Evolutionary conservation across 2,888 invertebrate species (phyloP), one percentile per base, ranked within the genome.

Genomic region (Hemithea aestivaria): DNA sequence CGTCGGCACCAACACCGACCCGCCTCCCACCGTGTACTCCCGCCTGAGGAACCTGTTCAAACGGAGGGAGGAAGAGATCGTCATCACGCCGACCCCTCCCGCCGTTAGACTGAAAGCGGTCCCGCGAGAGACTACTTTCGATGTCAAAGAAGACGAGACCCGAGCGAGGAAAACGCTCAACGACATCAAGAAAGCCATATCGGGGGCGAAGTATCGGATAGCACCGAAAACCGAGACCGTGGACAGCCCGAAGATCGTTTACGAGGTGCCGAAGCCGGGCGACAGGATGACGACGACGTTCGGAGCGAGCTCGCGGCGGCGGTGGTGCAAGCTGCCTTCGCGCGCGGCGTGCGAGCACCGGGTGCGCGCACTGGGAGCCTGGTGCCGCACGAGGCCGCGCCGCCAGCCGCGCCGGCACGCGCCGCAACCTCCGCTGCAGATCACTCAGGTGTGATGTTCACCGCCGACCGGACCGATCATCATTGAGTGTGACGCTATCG

Each of bases 391-490:
- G 10, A 66, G 68, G 9, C 73, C 76, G 11, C 69, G 67, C 1
- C 72, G 71, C 1, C 74, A 78, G 26, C 66, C 78, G 11, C 65
- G 71, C 10, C 74, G 79, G 7, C 72, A 73, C 46, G 63, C 71
- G 26, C 70, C 73, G 21, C 69, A 73, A 7, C 72, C 75, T n/a
- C 70, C 70, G 4, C 70, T 84, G 45, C 84, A 85, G 62, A 83
- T 87, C 67, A 87, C 85, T 60, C 87, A 87, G 85, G 87, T 87
- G 78, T 87, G 79, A 80, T 51, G 49, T 48, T 46, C 54, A 50
- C 48, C 48, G 50, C 44, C 45, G 44, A 40, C 39, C 43, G 53
- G 37, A 59, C n/a, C 44, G 40, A 36, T 43, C 41, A 48, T 40
- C 42, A 43, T 48, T 39, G 25, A 34, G 33, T 30, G 38, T 44